These are phyloP conservation scores for Distichodus sexfasciatus DNA, from an alignment of 2,797 vertebrate species.

Conservation along the genomic window DNA sequence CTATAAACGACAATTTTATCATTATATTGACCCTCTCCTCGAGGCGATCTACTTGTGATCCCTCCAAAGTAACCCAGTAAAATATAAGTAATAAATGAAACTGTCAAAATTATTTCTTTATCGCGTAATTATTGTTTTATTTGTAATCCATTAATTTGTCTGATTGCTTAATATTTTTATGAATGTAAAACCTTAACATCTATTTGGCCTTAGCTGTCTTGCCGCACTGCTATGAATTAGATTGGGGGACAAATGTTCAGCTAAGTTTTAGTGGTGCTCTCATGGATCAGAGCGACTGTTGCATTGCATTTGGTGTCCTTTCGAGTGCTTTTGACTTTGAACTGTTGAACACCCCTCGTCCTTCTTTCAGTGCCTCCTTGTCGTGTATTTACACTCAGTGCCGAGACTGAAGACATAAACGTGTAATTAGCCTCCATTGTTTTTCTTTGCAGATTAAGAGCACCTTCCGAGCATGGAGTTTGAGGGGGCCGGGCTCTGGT, in stretches of 20 bases:
- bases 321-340: slow-evolving; percentile 54
- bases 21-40: too few relatives aligned
- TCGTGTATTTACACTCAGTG: slow-evolving; percentile 50
- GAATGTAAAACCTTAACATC: too few relatives aligned
- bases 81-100: too few relatives aligned
- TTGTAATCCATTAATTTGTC: too few relatives aligned
- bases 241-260: background rate
- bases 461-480: slow-evolving; percentile 45
- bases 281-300: slow-evolving; percentile 32
- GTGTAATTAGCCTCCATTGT: slow-evolving; percentile 58
- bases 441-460: slow-evolving; percentile 57
- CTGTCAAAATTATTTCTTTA: too few relatives aligned
- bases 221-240: slow-evolving; percentile 11
- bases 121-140: background rate
- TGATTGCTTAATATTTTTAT: too few relatives aligned
- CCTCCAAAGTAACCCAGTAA: too few relatives aligned
- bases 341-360: slow-evolving; percentile 42
- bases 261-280: background rate
- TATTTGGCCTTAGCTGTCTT: too few relatives aligned
- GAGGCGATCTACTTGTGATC: background rate
- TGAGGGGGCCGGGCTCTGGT: slow-evolving; percentile 72
- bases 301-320: slow-evolving; percentile 39
- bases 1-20: background rate
- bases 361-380: slow-evolving; percentile 45
- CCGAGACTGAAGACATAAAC: slow-evolving; percentile 55